Base-by-base conservation (phyloP, 2,797 vertebrate species). In the Alectoris magna region DNA sequence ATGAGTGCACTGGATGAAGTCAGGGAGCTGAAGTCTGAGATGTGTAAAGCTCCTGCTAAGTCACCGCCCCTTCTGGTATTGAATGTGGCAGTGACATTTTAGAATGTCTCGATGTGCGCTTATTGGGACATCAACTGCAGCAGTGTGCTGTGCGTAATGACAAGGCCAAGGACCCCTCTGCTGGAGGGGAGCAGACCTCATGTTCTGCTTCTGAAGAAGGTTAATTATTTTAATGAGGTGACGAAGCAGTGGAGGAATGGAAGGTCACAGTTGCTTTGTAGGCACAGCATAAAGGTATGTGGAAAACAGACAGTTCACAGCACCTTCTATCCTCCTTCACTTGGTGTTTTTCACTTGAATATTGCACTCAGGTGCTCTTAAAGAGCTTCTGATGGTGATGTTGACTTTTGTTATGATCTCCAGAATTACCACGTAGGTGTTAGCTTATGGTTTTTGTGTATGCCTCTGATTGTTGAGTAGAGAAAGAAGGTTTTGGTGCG, bases 41-140 rank as follows among this genome's bases (percentile, higher is more conserved):
- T 2, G 0, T 0, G 0, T 11, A 10, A 39, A 43, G 48, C 67
- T 80, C 36, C 27, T 63, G 11, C 11, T 29, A 14, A 46, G 8
- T 12, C 27, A 1, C 4, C 9, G 29, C 3, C 12, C 3, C 0
- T 53, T 31, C 22, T 24, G 10, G 2, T 10, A 6, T 0, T 62
- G 53, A 44, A 23, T 1, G 16, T 55, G 38, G 53, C 58, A 31
- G 34, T 21, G 58, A 23, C 3, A 1, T 8, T 36, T 46, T 34
- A 38, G 39, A 66, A 56, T 31, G 1, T 36, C 19, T 70, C 43
- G 44, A 0, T 34, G 9, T 48, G 9, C 6, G 0, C 3, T 27
- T 41, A 38, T 2, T 55, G 55, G 23, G 39, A 19, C 46, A 67
- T 46, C 75, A 49, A 0, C 53, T 75, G 13, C 0, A 0, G 2